Conservation (phyloP, 1,140 invertebrate genomes). For the Trigoniulus corallinus region DNA sequence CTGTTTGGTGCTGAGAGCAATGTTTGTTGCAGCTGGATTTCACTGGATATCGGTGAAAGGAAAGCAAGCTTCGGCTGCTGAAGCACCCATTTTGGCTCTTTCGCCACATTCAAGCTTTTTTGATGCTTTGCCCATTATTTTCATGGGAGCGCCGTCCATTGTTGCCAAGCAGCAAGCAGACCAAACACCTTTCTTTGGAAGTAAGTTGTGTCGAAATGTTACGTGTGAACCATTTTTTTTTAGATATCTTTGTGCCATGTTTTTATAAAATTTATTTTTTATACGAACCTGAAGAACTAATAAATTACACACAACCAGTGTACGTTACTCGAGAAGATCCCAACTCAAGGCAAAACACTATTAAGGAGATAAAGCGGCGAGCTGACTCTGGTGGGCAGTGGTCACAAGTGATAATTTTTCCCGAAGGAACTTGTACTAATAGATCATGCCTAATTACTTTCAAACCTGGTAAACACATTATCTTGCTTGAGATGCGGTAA, state of each 20-base stretch:
- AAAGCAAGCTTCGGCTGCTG: constrained; percentile 38
- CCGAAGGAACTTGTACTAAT: constrained; percentile 92
- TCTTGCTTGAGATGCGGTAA: background rate
- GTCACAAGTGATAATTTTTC: constrained; percentile 90
- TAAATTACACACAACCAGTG: constrained; percentile 84
- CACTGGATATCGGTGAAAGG: constrained; percentile 52
- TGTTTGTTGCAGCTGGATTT: constrained; percentile 66
- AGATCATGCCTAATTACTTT: constrained; percentile 84
- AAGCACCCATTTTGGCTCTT: constrained; percentile 69
- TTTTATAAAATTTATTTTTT: background rate
- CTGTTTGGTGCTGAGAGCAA: constrained; percentile 45
- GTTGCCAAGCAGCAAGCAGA: constrained; percentile 70
- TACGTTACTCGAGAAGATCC: constrained; percentile 84
- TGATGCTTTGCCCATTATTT: constrained; percentile 65
- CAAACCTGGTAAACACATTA: constrained; percentile 82
- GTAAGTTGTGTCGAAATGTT: constrained; percentile 35
- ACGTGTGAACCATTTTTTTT: background rate
- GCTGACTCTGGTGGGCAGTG: constrained; percentile 67
- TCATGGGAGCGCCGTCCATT: constrained; percentile 63
- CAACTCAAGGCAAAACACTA: constrained; percentile 75
- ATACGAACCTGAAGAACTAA: constrained; percentile 40
- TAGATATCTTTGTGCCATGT: background rate
- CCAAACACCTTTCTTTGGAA: constrained; percentile 67
- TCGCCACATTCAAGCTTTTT: constrained; percentile 83
- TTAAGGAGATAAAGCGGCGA: constrained; percentile 72